Evolutionary conservation across 2,888 invertebrate genomes (phyloP).

Genomic region (Ennomos erosarius): DNA sequence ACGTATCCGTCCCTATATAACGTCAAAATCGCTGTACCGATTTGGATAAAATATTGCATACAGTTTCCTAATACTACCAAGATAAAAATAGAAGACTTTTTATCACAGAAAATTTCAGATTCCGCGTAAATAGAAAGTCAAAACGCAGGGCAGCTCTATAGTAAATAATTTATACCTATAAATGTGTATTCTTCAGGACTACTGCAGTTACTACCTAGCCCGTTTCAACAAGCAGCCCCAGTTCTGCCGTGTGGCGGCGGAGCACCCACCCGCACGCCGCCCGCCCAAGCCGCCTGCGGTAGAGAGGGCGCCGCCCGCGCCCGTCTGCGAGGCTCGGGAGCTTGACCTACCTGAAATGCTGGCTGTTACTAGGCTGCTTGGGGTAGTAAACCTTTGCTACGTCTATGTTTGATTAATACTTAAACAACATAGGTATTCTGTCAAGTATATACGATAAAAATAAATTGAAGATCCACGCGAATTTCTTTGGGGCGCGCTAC

Average conservation of each 20-base stretch:
- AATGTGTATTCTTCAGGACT: conserved; percentile 83
- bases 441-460: too few species aligned
- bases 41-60: too few species aligned
- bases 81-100: too few species aligned
- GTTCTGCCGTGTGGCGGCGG: conserved; percentile 87
- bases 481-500: too few species aligned
- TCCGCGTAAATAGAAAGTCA: too few species aligned
- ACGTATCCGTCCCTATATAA: too few species aligned
- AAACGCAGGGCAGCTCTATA: too few species aligned
- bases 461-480: too few species aligned
- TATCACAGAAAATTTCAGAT: too few species aligned
- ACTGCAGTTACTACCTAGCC: conserved; percentile 93
- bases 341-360: conserved; percentile 64
- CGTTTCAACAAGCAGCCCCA: conserved; percentile 95
- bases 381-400: conserved; percentile 44
- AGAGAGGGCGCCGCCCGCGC: conserved; percentile 30
- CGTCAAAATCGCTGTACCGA: too few species aligned
- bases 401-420: background rate
- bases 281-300: conserved; percentile 55
- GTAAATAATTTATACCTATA: background rate
- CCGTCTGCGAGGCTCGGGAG: conserved; percentile 38
- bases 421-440: too few species aligned
- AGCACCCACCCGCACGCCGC: conserved; percentile 49
- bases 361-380: conserved; percentile 63
- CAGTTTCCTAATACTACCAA: too few species aligned